Evolutionary conservation across 2,113 vertebrate species (phyloP).

Genomic region (Oncorhynchus clarkii): DNA sequence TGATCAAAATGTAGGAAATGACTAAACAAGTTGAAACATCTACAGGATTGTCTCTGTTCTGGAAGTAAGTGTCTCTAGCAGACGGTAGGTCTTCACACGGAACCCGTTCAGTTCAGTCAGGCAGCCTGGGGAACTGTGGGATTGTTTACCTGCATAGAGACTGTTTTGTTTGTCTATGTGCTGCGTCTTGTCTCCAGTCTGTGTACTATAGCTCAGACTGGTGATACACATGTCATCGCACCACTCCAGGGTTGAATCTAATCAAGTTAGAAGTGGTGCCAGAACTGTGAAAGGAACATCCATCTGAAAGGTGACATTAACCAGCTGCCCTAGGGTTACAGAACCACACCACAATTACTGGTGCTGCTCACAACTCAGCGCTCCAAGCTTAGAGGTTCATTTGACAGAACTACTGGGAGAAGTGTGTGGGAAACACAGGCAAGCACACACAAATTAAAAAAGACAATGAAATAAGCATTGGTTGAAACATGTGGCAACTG

Average conservation of each 20-base stretch:
- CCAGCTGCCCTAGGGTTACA: conserved; percentile 2
- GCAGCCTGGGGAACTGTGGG: conserved; percentile 5
- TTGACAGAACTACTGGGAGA: conserved; percentile 1
- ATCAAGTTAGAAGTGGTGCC: conserved; percentile 28
- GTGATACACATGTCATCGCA: conserved; percentile 6
- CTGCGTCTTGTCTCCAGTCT: conserved; percentile 46
- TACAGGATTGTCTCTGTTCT: conserved; percentile 5
- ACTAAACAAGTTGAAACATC: conserved; percentile 35
- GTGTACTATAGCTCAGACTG: conserved; percentile 4
- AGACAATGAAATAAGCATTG: conserved; percentile 38
- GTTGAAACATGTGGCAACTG: conserved; percentile 15
- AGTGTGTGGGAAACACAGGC: not conserved
- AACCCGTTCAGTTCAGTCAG: not conserved
- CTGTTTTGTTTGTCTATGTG: conserved; percentile 48
- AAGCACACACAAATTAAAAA: conserved; percentile 23
- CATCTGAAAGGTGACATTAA: conserved; percentile 40
- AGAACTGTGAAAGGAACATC: conserved; percentile 34
- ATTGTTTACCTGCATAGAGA: conserved; percentile 61
- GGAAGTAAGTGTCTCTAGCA: not conserved
- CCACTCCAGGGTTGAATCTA: conserved; percentile 2
- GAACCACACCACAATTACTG: not conserved
- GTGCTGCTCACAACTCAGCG: not conserved
- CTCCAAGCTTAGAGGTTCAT: not conserved
- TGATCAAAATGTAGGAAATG: conserved; percentile 19
- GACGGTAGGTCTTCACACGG: not conserved